Conservation (phyloP, 2,797 vertebrate species). For the Gobio occitaniae region DNA sequence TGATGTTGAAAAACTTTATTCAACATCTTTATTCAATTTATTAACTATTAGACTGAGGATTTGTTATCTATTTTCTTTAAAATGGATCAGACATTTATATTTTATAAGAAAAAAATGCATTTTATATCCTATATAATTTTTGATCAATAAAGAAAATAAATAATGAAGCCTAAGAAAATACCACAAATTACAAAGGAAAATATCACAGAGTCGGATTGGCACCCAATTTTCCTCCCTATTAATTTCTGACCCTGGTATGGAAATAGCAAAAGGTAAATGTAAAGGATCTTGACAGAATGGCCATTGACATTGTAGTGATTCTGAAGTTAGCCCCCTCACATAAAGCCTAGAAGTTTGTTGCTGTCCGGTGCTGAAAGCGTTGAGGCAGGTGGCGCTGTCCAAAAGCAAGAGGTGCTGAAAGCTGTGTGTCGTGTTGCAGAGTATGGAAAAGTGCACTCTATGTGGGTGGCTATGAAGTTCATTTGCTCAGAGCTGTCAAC, state of each 20-base stretch:
- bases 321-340: constrained; percentile 58
- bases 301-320: constrained; percentile 46
- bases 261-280: neutral
- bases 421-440: constrained; percentile 5
- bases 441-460: constrained; percentile 38
- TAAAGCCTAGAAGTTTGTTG: constrained; percentile 32
- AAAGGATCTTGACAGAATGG: neutral
- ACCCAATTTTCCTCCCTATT: neutral
- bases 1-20: neutral
- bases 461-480: constrained; percentile 60
- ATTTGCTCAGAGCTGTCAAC: constrained; percentile 68
- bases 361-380: constrained; percentile 47
- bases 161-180: neutral
- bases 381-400: constrained; percentile 54
- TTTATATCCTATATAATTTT: neutral
- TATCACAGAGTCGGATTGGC: neutral
- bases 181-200: neutral
- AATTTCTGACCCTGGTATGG: neutral
- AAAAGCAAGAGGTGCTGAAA: constrained; percentile 52
- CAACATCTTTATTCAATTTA: neutral
- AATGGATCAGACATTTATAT: neutral
- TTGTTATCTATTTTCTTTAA: neutral
- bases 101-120: no score
- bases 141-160: neutral
- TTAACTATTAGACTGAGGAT: neutral